Evolutionary conservation across 2,797 vertebrate genomes (phyloP), one percentile per base, ranked within the genome.

Genomic region (Borostomias antarcticus): DNA sequence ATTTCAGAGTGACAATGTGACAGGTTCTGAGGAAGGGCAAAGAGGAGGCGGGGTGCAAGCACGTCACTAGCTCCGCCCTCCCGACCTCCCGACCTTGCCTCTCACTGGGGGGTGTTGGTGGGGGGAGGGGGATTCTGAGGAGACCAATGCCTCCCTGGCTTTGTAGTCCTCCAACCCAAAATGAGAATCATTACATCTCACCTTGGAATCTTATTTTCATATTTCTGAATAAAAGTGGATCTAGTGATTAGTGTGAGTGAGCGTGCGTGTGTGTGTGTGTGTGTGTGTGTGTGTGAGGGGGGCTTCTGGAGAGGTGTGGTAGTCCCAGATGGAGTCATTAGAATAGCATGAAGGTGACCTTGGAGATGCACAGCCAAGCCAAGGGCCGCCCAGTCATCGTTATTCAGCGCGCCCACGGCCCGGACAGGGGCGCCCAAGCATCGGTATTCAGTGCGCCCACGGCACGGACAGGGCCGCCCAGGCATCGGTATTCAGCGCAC

Each of bases 331-430:
- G 75, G 68, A 78, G 60, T 66, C 70, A 79, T 79, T 77, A 70
- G 79, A 45, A 73, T 40, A 68, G 64, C 75, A 68, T 85, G 82
- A 91, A 90, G 90, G 87, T 90, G 89, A 91, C 89, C 85, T 91
- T 88, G 84, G 69, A 69, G 77, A 81, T 82, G 74, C 48, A 61
- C 48, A 63, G 37, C 32, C 70, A 71, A 19, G n/a, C n/a, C n/a
- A n/a, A 69, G 74, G 59, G 73, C 68, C 76, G 70, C 78, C 76
- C 78, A 79, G 70, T 70, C 79, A 77, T 25, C n/a, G 40, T 2
- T 45, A 45, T 45, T 45, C 15, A 45, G 17, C 40, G n/a, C 40
- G n/a, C 40, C 40, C n/a, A n/a, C n/a, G n/a, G n/a, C n/a, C n/a
- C n/a, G n/a, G n/a, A n/a, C n/a, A 69, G 74, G 59, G 73, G 67